These are phyloP conservation scores for Thamnophis sirtalis DNA, from an alignment of 2,113 vertebrate species.

Conservation along the genomic window DNA sequence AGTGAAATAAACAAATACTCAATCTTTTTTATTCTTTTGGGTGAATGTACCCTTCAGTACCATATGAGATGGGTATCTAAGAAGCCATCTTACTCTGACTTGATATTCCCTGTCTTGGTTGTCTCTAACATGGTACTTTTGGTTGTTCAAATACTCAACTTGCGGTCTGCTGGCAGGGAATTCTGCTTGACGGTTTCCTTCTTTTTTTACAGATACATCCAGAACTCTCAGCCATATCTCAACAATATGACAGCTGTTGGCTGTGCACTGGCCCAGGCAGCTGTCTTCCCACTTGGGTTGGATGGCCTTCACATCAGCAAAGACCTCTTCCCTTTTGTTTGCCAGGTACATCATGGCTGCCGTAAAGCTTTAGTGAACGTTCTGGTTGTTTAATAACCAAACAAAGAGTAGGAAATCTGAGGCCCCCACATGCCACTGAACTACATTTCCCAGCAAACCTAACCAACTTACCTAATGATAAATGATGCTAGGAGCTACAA, in stretches of 20 bases:
- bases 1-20: background rate
- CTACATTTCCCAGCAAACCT: background rate
- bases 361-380: background rate
- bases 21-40: background rate
- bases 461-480: background rate
- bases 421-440: background rate
- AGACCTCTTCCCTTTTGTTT: slow-evolving; percentile 83
- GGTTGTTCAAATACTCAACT: background rate
- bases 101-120: background rate
- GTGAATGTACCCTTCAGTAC: background rate
- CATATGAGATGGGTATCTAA: background rate
- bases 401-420: background rate
- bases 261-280: slow-evolving; percentile 86
- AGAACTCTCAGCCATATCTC: slow-evolving; percentile 91
- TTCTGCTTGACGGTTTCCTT: background rate
- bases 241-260: slow-evolving; percentile 92
- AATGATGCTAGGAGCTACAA: background rate
- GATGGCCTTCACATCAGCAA: slow-evolving; percentile 83
- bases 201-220: slow-evolving; percentile 79
- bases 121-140: background rate
- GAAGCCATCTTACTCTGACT: background rate
- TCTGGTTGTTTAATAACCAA: background rate
- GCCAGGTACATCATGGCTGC: slow-evolving; percentile 75
- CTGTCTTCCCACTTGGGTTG: slow-evolving; percentile 85
- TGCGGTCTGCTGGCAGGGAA: background rate